A percentile compares a stretch with the other conserved stretches of the same genome.
Conservation (phyloP, 2,113 vertebrate genomes). For the Oryzias celebensis region DNA sequence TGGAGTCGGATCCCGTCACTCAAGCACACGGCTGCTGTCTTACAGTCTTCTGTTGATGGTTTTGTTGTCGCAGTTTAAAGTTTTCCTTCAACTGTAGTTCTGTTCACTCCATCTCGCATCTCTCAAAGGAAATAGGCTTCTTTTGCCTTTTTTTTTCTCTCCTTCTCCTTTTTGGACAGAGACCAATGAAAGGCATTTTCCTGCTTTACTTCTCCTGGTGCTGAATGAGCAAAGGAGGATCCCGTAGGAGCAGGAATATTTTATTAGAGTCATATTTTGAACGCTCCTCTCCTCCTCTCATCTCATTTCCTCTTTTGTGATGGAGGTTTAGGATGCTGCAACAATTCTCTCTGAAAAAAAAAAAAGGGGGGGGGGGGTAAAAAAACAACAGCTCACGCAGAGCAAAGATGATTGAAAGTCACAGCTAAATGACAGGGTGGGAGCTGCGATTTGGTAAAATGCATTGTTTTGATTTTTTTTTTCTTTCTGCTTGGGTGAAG, state of each 20-base stretch:
- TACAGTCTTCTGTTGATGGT: constrained; percentile 59
- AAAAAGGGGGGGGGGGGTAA: background rate
- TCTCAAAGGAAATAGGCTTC: constrained; percentile 68
- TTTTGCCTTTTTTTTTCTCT: constrained; percentile 19
- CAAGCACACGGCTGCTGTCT: constrained; percentile 57
- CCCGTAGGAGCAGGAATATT: constrained; percentile 73
- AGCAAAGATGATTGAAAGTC: constrained; percentile 69
- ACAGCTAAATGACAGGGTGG: constrained; percentile 69
- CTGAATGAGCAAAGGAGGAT: constrained; percentile 69
- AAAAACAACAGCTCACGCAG: constrained; percentile 56
- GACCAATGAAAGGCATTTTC: constrained; percentile 64
- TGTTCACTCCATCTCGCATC: constrained; percentile 51
- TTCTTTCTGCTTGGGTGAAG: constrained; percentile 57
- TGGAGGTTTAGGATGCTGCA: constrained; percentile 63
- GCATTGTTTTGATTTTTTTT: constrained; percentile 61
- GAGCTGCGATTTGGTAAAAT: constrained; percentile 56
- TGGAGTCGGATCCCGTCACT: constrained; percentile 57
- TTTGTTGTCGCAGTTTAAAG: constrained; percentile 59
- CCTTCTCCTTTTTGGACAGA: constrained; percentile 34
- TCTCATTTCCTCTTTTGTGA: constrained; percentile 61
- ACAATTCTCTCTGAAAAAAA: constrained; percentile 27
- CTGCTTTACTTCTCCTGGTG: constrained; percentile 54
- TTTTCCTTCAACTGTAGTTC: constrained; percentile 66
- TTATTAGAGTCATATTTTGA: constrained; percentile 72
- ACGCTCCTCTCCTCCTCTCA: constrained; percentile 48